phyloP scores from a whole-genome alignment of 1,140 invertebrate genomes.

The Metopolophium dirhodum region DNA sequence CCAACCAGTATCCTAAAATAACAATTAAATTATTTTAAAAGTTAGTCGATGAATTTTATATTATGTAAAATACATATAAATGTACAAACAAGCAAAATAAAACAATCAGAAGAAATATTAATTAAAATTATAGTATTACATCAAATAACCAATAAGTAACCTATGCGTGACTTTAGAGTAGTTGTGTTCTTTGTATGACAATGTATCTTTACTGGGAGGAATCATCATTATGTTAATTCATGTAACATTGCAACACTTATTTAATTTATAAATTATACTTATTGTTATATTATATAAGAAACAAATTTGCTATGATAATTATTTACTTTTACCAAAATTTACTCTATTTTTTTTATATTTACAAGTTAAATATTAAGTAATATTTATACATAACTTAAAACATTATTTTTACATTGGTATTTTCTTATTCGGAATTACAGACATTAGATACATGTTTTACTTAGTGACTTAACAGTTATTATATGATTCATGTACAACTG shows the following conservation, averaged over 20 bases:
- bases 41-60: background rate
- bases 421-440: background rate
- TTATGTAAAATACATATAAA: background rate
- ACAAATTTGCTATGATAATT: background rate
- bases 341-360: background rate
- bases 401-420: background rate
- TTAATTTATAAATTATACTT: background rate
- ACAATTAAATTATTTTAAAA: background rate
- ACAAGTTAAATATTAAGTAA: background rate
- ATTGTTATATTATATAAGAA: background rate
- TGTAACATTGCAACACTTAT: background rate
- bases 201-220: background rate
- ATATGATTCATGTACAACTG: no score
- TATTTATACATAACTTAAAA: background rate
- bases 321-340: background rate
- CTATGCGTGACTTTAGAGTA: background rate
- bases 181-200: background rate
- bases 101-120: background rate
- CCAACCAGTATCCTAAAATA: conserved; percentile 41
- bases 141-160: background rate
- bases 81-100: background rate
- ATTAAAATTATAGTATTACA: background rate
- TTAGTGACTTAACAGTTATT: background rate
- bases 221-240: background rate
- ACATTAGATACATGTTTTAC: background rate